Percentiles rank a stretch among this genome's conserved stretches.
Evolutionary conservation across 2,888 invertebrate species (phyloP).

Genomic region (Apotomis betuletana): DNA sequence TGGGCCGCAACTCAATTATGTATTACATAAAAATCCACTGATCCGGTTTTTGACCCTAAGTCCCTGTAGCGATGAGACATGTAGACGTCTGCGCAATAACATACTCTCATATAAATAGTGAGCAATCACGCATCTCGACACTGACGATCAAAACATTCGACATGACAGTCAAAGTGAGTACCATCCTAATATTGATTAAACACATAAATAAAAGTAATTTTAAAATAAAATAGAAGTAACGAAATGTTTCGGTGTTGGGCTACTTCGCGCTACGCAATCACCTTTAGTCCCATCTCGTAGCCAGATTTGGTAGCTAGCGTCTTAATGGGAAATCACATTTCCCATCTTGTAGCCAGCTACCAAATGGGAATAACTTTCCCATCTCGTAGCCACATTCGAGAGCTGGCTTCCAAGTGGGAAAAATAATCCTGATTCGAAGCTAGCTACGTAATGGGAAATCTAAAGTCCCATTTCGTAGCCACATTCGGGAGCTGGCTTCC

Average conservation of each 20-base stretch:
- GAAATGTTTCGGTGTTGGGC: conserved; percentile 26
- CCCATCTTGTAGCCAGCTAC: too few relatives aligned
- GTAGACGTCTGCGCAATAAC: conserved; percentile 29
- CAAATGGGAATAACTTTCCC: too few relatives aligned
- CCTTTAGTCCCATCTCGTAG: too few relatives aligned
- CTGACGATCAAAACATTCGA: conserved; percentile 64
- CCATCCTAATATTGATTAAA: conserved; percentile 12
- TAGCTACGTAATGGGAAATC: too few relatives aligned
- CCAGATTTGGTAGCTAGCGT: too few relatives aligned
- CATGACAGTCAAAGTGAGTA: conserved; percentile 77
- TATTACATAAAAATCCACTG: conserved; percentile 39
- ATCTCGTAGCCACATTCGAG: too few relatives aligned
- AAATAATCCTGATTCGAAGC: too few relatives aligned
- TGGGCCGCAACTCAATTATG: neutral
- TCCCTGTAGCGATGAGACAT: conserved; percentile 3
- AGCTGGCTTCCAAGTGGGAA: too few relatives aligned
- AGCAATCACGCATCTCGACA: conserved; percentile 50
- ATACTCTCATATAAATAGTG: conserved; percentile 65
- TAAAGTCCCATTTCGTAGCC: too few relatives aligned
- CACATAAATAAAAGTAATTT: neutral
- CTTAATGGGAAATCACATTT: too few relatives aligned
- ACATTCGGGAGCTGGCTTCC: too few relatives aligned
- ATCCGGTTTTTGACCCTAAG: conserved; percentile 43
- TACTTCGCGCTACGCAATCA: neutral
- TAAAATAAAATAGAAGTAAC: conserved; percentile 2